Base-by-base conservation (phyloP, 2,113 vertebrate genomes). In the Heliornis fulica region DNA sequence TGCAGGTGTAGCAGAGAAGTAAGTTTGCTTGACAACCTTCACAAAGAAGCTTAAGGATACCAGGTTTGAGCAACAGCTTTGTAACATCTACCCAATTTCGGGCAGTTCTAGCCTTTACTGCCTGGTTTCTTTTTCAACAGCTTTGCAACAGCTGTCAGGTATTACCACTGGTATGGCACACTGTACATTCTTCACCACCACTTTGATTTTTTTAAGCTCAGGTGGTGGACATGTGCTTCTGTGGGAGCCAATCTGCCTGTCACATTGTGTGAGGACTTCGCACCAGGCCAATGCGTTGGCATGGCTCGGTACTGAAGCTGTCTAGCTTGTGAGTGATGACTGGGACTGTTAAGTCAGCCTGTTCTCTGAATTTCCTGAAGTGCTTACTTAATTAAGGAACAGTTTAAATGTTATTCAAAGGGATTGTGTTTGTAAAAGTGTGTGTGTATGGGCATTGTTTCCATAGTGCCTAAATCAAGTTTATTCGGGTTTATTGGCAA, bases 401-500 rank as follows among this genome's bases (percentile, higher is more conserved):
- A 40, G 21, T 60, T 78, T 66, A 48, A 72, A 21, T 82, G 45
- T 76, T 77, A 57, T 72, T 95, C 34, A 60, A 36, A 88, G 50
- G 59, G 23, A 46, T 87, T 96, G 50, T 48, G 38, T 64, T 88
- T 3, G 1, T 71, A 78, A 70, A 40, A 81, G 61, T 81, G 18
- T 57, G 38, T 51, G 38, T 31, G 34, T 66, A 66, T 32, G 34
- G 11, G 7, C 48, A 74, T 90, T 74, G 51, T 86, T 90, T 89
- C 34, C 56, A 70, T 32, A 61, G 70, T 23, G 66, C 61, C 64
- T 17, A 12, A 78, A 75, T 54, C 50, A 50, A 88, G 29, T 94
- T 88, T 90, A 80, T 56, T 77, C 71, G 23, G 43, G 71, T 70
- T 90, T 93, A 75, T 84, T 89, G 79, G 79, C 69, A 93, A 90